Evolutionary conservation across 2,888 invertebrate genomes (phyloP).

Genomic region (Nasonia oneida): DNA sequence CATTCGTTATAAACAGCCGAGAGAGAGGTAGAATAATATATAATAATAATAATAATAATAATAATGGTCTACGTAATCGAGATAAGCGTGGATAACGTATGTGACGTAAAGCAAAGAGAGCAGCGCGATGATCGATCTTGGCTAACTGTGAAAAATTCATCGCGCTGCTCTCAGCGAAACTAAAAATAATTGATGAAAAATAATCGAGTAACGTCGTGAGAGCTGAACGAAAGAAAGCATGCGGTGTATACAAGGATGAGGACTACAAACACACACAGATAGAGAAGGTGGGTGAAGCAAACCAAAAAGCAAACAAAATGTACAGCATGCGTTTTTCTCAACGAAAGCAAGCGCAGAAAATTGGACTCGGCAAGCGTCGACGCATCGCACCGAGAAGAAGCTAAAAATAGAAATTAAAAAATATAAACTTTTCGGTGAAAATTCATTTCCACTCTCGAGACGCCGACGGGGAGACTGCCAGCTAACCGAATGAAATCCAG

Average conservation of each 20-base stretch:
- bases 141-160: not conserved
- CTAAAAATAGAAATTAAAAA: not conserved
- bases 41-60: not conserved
- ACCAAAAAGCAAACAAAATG: conserved; percentile 1
- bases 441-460: conserved; percentile 11
- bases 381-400: not conserved
- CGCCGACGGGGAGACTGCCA: not conserved
- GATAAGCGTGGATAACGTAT: not conserved
- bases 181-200: not conserved
- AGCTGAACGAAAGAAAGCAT: not conserved
- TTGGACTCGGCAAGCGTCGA: not conserved
- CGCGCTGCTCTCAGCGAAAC: not conserved
- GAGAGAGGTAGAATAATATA: not conserved
- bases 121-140: not conserved
- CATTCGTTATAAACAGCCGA: not conserved
- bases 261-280: not conserved
- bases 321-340: not conserved
- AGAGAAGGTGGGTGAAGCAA: not conserved
- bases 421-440: not conserved
- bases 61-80: not conserved
- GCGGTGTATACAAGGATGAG: not conserved
- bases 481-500: not conserved
- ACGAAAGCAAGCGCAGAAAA: not conserved
- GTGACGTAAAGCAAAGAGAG: not conserved
- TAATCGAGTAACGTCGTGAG: not conserved